These are phyloP conservation scores for Fopius arisanus DNA, from an alignment of 1,140 invertebrate genomes.

Conservation along the genomic window DNA sequence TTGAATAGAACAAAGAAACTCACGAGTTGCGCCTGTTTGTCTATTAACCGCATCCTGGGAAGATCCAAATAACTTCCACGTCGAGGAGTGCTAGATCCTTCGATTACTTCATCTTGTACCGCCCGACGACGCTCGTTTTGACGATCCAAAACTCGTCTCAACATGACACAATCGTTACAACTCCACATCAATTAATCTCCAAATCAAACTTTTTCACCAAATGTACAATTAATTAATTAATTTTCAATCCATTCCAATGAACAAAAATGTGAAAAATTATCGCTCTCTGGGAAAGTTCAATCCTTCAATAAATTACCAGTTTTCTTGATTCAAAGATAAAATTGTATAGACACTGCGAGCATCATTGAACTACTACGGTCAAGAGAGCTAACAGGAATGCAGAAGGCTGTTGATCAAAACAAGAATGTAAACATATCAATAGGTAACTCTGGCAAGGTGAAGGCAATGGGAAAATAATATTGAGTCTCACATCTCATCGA, in stretches of 20 bases:
- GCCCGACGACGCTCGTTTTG: background rate
- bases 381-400: background rate
- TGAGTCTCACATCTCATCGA: too few relatives aligned
- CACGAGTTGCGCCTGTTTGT: conserved; percentile 30
- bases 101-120: background rate
- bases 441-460: background rate
- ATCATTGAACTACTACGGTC: background rate
- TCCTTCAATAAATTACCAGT: background rate
- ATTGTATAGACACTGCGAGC: background rate
- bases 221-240: background rate
- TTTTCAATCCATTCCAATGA: background rate
- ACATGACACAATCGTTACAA: conserved; percentile 15
- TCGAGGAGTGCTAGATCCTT: conserved; percentile 22
- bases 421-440: background rate
- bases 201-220: background rate
- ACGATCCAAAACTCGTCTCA: conserved; percentile 24
- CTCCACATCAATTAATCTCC: background rate
- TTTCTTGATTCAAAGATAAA: background rate
- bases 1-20: conserved; percentile 14
- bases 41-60: conserved; percentile 27
- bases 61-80: conserved; percentile 15
- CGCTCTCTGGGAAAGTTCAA: background rate
- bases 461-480: too few relatives aligned
- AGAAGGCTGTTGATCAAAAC: background rate
- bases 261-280: background rate